Conservation (phyloP, 92 coral and sea anemone genomes). For the Isaurus tuberculatus region DNA sequence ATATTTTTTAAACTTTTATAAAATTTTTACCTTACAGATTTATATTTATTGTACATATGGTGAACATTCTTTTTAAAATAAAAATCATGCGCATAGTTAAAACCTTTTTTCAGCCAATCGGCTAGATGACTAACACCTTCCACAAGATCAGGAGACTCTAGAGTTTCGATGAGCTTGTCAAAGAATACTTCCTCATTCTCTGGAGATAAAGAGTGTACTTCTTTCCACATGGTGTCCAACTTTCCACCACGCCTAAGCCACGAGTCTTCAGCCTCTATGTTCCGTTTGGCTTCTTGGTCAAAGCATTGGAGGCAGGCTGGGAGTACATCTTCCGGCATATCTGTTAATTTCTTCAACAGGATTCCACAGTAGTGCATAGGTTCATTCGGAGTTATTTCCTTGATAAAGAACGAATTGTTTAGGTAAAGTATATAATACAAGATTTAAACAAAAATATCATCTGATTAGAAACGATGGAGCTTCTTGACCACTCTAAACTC, state of each 20-base stretch:
- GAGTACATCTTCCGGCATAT: constrained; percentile 23
- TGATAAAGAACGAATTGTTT: not conserved
- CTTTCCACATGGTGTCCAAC: constrained; percentile 18
- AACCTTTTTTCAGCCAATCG: not conserved
- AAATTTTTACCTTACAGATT: no score
- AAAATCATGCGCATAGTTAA: not conserved
- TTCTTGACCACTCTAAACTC: no score
- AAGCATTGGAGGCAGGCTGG: not conserved
- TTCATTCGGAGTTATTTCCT: not conserved
- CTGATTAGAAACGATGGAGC: no score
- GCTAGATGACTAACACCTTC: not conserved
- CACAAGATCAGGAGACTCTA: not conserved
- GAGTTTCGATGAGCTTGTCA: not conserved
- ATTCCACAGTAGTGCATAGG: constrained; percentile 32
- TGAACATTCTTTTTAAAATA: not conserved
- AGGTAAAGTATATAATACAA: not conserved
- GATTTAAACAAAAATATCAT: no score
- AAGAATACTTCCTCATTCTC: not conserved
- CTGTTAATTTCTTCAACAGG: not conserved
- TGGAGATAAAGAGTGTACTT: not conserved
- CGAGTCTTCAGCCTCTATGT: not conserved
- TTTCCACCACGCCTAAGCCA: not conserved
- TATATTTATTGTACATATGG: no score
- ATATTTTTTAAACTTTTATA: no score
- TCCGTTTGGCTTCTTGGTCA: not conserved